Evolutionary conservation across 2,113 vertebrate genomes (phyloP).

Genomic region (Chelonoidis abingdonii): DNA sequence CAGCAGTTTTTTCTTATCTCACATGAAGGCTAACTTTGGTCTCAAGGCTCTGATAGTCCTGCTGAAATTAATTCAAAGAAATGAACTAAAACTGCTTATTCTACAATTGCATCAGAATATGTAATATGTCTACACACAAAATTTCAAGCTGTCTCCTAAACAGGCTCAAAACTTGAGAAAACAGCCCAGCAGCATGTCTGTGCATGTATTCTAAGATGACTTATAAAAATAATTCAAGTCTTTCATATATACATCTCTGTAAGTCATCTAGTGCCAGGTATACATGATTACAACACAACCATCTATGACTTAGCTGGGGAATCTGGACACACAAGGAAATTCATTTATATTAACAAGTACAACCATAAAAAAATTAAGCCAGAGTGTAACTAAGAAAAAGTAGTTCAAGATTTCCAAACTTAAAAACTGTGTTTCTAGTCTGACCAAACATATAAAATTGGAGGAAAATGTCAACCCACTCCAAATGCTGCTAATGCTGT

Average conservation of each 20-base stretch:
- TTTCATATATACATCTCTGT: slow-evolving; percentile 16
- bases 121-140: background rate
- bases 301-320: slow-evolving; percentile 61
- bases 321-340: slow-evolving; percentile 19
- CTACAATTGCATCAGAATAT: background rate
- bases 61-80: slow-evolving; percentile 7
- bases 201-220: background rate
- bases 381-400: background rate
- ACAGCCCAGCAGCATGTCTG: background rate
- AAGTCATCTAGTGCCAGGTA: slow-evolving; percentile 36
- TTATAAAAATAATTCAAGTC: slow-evolving; percentile 28
- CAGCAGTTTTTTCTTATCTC: background rate
- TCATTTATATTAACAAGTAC: background rate
- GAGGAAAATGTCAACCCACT: slow-evolving; percentile 7
- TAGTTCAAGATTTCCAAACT: background rate
- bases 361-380: background rate
- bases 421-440: background rate
- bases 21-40: background rate
- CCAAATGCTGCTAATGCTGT: background rate
- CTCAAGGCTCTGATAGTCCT: background rate
- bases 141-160: slow-evolving; percentile 2
- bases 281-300: slow-evolving; percentile 32
- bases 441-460: background rate
- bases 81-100: background rate
- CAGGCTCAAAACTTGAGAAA: background rate